Base-by-base conservation (phyloP, 2,888 invertebrate species). In the Atrina japonica region DNA sequence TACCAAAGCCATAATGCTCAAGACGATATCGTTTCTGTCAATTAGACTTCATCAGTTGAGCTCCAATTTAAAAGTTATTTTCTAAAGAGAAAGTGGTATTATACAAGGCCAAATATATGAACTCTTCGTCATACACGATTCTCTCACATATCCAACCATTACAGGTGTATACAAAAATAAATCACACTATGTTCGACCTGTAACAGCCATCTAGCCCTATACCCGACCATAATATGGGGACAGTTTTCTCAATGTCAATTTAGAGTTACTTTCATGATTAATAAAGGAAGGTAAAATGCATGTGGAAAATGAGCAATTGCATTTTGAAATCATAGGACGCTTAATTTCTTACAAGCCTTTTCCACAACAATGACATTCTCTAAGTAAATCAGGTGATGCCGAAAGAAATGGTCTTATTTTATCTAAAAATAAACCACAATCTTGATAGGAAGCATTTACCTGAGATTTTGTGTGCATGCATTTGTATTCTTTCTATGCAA, bases 151-250 rank as follows among this genome's bases (percentile, higher is more conserved):
- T 25, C 9, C 14, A 25, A 9, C 53, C 53, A 53, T 53, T 53
- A 25, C 53, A 53, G 14, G 53, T 53, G 53, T 53, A 53, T 7
- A 53, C 25, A 53, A 53, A 53, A 53, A n/a, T n/a, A 53, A 53
- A n/a, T 53, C 53, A 53, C 53, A 53, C 25, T n/a, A 53, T 27
- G 6, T 2, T 53, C 53, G 9, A 25, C 29, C 27, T 25, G 27
- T 27, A 7, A 52, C 16, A 7, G 52, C 52, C 23, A 52, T 21
- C 52, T 52, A 23, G 6, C 52, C 25, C 23, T 25, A 7, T 14
- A 52, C 16, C 23, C 23, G 52, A 52, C 23, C 23, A 27, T 52
- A 52, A 52, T 52, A 52, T 14, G 11, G 6, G 16, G 5, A 16
- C 7, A 16, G 5, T 52, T 6, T 14, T 52, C 16, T 52, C 16